Percentiles rank a stretch among this genome's conserved stretches.
Conservation (phyloP, 2,888 invertebrate species). For the Andrena chrysosceles region DNA sequence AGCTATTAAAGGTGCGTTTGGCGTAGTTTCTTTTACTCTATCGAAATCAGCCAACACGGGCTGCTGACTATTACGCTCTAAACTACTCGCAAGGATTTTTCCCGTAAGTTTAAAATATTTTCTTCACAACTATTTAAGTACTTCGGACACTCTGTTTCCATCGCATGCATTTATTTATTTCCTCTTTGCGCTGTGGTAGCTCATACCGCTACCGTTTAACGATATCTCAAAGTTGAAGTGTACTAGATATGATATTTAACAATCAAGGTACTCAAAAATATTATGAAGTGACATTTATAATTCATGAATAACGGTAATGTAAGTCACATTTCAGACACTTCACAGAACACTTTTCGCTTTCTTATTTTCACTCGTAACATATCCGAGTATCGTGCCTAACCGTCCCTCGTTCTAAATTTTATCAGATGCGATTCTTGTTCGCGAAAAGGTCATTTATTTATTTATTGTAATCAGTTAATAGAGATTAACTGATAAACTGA, state of each 20-base stretch:
- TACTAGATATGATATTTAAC: neutral
- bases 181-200: neutral
- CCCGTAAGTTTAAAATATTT: constrained; percentile 33
- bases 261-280: neutral
- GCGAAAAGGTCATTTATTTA: neutral
- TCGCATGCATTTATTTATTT: neutral
- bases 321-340: neutral
- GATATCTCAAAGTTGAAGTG: neutral
- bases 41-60: neutral
- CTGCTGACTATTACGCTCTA: neutral
- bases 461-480: too few species aligned
- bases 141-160: neutral
- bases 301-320: neutral
- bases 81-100: neutral
- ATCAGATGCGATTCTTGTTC: neutral
- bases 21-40: neutral
- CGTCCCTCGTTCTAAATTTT: neutral
- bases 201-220: neutral
- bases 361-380: neutral
- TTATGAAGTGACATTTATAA: too few species aligned
- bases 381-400: neutral
- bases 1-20: neutral
- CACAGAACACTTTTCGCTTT: neutral
- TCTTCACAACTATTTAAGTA: neutral
- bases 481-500: constrained; percentile 8